A percentile compares a stretch with the other conserved stretches of the same genome.
These are phyloP conservation scores for Sphyrna mokarran DNA, from an alignment of 2,113 vertebrate species.

Conservation along the genomic window DNA sequence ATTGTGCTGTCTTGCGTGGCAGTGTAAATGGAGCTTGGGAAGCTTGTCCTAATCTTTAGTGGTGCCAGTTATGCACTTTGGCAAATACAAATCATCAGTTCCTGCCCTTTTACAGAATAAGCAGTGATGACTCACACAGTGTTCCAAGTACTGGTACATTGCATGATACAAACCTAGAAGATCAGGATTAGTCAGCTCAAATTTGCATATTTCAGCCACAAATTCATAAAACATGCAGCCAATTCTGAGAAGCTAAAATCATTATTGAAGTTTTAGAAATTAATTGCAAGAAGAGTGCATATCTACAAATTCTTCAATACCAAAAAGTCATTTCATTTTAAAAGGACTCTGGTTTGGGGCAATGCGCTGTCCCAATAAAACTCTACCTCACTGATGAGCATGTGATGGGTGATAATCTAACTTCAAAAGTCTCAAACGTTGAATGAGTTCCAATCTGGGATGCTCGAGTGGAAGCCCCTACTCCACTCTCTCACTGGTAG, in stretches of 20 bases:
- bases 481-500: neutral
- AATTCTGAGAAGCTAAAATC: neutral
- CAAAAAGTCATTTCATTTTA: neutral
- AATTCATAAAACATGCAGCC: neutral
- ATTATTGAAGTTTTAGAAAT: neutral
- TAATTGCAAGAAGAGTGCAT: neutral
- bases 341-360: neutral
- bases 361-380: neutral
- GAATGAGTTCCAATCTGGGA: neutral
- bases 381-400: too few relatives aligned
- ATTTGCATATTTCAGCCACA: neutral
- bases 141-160: neutral
- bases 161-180: neutral
- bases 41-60: neutral
- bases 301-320: neutral
- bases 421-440: neutral
- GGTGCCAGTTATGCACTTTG: neutral
- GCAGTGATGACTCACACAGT: neutral
- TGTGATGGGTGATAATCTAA: neutral
- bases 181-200: neutral
- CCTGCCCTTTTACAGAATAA: neutral
- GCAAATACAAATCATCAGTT: constrained; percentile 11
- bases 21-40: neutral
- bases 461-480: neutral
- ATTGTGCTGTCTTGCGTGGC: neutral